Percentiles rank a stretch among this genome's conserved stretches.
Conservation (phyloP, 2,888 invertebrate species). For the Torymus aiolomorphi region DNA sequence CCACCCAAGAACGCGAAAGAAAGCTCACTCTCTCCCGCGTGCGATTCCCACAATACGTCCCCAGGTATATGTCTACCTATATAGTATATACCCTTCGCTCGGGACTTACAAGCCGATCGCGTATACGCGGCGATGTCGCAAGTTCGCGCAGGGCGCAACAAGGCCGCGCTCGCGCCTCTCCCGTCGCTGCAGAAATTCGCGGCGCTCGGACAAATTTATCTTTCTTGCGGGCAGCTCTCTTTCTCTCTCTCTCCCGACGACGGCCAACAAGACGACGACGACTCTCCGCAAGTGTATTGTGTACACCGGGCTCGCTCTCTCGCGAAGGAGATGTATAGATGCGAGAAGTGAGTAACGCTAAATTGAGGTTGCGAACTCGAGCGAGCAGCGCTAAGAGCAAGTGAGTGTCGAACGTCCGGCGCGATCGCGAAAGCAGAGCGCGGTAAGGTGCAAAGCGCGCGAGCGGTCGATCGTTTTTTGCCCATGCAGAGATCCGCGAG, state of each 20-base stretch:
- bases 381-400: conserved; percentile 36
- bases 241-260: background rate
- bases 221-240: background rate
- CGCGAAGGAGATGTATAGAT: background rate
- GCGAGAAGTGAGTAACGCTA: conserved; percentile 5
- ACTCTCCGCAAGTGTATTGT: background rate
- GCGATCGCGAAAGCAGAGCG: conserved; percentile 18
- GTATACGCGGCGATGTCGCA: conserved; percentile 17
- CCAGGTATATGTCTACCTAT: too few species aligned
- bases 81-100: too few species aligned
- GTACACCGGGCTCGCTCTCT: conserved; percentile 5
- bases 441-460: conserved; percentile 24
- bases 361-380: conserved; percentile 46
- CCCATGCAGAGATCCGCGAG: conserved; percentile 3
- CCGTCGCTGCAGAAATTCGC: conserved; percentile 20
- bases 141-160: conserved; percentile 12
- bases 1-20: conserved; percentile 30
- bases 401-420: conserved; percentile 48
- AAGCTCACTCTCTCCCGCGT: background rate
- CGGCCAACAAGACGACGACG: background rate
- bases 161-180: background rate
- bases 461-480: conserved; percentile 19
- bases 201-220: conserved; percentile 40
- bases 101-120: background rate
- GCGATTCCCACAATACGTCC: conserved; percentile 31